A percentile compares a stretch with the other conserved stretches of the same genome.
phyloP scores from a whole-genome alignment of 64 coral and sea anemone species.

The Pachyseris speciosa region DNA sequence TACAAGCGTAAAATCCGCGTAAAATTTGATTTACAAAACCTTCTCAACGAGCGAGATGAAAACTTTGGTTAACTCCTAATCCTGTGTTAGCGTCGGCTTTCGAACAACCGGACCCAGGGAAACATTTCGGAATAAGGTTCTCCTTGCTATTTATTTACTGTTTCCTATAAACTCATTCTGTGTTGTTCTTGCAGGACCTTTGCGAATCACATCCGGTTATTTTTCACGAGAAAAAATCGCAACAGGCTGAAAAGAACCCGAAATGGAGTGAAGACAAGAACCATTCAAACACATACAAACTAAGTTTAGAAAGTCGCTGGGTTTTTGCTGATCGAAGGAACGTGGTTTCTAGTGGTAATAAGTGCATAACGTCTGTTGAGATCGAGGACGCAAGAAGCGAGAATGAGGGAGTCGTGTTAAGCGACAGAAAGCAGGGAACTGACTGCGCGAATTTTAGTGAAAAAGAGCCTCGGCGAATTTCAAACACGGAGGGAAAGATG shows the following conservation, averaged over 20 bases:
- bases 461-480: neutral
- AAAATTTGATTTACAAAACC: too few relatives aligned
- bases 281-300: slow-evolving; percentile 9
- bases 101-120: too few relatives aligned
- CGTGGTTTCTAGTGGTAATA: slow-evolving; percentile 1
- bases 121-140: too few relatives aligned
- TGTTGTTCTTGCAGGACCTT: slow-evolving; percentile 12
- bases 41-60: too few relatives aligned
- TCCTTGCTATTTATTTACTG: too few relatives aligned
- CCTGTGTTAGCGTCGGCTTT: too few relatives aligned
- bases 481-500: neutral
- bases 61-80: too few relatives aligned
- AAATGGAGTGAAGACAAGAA: neutral
- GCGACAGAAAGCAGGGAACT: neutral
- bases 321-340: slow-evolving; percentile 56
- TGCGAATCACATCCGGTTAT: slow-evolving; percentile 64
- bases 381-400: slow-evolving; percentile 39
- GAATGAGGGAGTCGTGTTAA: neutral
- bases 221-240: slow-evolving; percentile 28
- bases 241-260: neutral
- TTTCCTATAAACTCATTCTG: too few relatives aligned
- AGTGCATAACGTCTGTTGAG: slow-evolving; percentile 58
- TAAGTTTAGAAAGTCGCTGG: slow-evolving; percentile 43
- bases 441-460: neutral
- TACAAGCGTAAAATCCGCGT: too few relatives aligned